phyloP scores from a whole-genome alignment of 2,797 vertebrate genomes.

The Alcedo quadribrachys region DNA sequence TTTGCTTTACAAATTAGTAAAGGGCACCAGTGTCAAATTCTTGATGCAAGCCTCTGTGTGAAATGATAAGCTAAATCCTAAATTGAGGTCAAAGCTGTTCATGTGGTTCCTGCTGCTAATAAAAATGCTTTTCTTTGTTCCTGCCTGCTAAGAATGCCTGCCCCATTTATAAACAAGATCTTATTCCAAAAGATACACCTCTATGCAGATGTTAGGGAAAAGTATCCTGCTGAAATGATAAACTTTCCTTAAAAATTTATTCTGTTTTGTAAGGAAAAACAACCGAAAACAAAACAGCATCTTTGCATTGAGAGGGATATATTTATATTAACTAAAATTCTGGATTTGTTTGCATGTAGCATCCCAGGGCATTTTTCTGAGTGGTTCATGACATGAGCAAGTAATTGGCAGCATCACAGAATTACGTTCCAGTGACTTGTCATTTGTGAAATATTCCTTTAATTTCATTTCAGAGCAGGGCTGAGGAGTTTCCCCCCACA shows the following conservation, averaged over 20 bases:
- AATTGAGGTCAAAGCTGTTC: slow-evolving; percentile 68
- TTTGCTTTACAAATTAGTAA: slow-evolving; percentile 78
- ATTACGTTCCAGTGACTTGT: neutral
- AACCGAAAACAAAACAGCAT: neutral
- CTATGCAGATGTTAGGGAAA: neutral
- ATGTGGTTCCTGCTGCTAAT: slow-evolving; percentile 56
- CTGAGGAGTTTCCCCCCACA: neutral
- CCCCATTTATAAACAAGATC: slow-evolving; percentile 60
- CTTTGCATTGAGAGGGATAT: neutral
- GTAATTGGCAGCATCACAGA: neutral
- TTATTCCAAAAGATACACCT: slow-evolving; percentile 46
- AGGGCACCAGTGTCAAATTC: slow-evolving; percentile 73
- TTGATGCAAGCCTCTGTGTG: slow-evolving; percentile 71
- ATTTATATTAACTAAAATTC: neutral
- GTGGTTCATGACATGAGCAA: neutral
- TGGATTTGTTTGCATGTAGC: neutral
- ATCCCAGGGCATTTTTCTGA: neutral
- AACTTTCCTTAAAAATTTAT: neutral
- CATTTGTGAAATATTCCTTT: neutral
- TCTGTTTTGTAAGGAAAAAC: neutral
- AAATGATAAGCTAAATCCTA: slow-evolving; percentile 74
- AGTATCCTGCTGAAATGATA: neutral
- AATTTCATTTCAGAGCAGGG: neutral
- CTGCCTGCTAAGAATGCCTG: slow-evolving; percentile 60
- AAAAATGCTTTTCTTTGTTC: slow-evolving; percentile 68